A percentile compares a stretch with the other conserved stretches of the same genome.
phyloP scores from a whole-genome alignment of 2,888 invertebrate genomes.

The Idaea dimidiata region DNA sequence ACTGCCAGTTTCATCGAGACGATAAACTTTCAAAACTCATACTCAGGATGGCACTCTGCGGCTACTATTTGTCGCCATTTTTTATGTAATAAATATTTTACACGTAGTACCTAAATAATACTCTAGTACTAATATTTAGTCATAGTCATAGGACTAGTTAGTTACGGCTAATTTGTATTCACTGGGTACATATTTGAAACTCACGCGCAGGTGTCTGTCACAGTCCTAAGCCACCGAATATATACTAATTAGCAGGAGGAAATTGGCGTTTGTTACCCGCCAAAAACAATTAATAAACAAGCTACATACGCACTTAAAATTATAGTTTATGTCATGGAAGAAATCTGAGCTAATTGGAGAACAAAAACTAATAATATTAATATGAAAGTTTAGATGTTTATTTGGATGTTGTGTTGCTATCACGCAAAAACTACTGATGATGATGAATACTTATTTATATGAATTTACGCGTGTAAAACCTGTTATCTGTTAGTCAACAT shows the following conservation, averaged over 20 bases:
- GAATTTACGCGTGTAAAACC: no score
- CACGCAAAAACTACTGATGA: no score
- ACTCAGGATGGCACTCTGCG: no score
- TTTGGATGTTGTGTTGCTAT: no score
- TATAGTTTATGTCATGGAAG: constrained; percentile 12
- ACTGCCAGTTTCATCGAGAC: no score
- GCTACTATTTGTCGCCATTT: no score
- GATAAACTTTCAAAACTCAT: no score
- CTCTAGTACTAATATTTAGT: background rate
- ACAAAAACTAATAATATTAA: background rate
- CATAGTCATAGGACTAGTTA: constrained; percentile 10
- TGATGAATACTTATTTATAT: no score
- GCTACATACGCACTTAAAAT: constrained; percentile 10
- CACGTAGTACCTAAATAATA: background rate
- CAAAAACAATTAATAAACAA: constrained; percentile 47
- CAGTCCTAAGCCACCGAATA: constrained; percentile 30
- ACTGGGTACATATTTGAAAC: constrained; percentile 11
- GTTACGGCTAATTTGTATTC: constrained; percentile 7
- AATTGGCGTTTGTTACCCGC: constrained; percentile 41
- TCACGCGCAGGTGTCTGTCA: constrained; percentile 38
- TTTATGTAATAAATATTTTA: background rate
- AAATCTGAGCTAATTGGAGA: constrained; percentile 2
- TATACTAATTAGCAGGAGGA: constrained; percentile 51
- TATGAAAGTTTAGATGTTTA: no score
- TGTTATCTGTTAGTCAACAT: no score